Evolutionary conservation across 2,888 invertebrate species (phyloP).

Genomic region (Oscheius sp.): DNA sequence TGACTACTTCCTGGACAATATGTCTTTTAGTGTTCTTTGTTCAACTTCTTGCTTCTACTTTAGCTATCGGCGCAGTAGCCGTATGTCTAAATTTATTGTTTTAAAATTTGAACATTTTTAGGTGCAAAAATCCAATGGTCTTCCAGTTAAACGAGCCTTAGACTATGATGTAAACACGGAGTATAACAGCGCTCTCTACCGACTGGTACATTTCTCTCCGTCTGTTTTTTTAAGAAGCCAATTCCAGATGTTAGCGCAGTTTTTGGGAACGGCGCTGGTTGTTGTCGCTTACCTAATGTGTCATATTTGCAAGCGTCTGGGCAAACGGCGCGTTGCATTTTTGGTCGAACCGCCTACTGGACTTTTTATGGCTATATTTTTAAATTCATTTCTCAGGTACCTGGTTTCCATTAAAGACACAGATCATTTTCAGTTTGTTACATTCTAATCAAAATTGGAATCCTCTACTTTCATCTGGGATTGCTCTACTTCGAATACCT

Average conservation of each 20-base stretch:
- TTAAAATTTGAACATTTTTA: background rate
- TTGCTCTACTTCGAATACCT: slow-evolving; percentile 11
- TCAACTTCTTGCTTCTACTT: slow-evolving; percentile 35
- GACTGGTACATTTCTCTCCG: slow-evolving; percentile 20
- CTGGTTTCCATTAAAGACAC: too few species aligned
- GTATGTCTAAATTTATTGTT: slow-evolving; percentile 21
- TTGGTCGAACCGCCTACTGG: slow-evolving; percentile 37
- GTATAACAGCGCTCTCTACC: slow-evolving; percentile 37
- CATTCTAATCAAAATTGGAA: slow-evolving; percentile 56
- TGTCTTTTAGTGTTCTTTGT: slow-evolving; percentile 43
- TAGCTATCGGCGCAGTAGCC: slow-evolving; percentile 37
- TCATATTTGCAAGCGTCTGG: slow-evolving; percentile 29
- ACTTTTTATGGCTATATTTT: slow-evolving; percentile 40
- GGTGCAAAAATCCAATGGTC: slow-evolving; percentile 29
- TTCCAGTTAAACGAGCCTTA: slow-evolving; percentile 36
- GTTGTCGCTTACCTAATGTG: slow-evolving; percentile 41
- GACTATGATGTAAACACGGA: slow-evolving; percentile 44
- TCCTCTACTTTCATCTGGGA: slow-evolving; percentile 40
- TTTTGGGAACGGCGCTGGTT: slow-evolving; percentile 45
- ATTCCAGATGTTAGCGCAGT: slow-evolving; percentile 43
- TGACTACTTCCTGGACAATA: slow-evolving; percentile 50
- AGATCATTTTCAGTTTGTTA: slow-evolving; percentile 38
- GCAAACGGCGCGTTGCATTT: slow-evolving; percentile 24
- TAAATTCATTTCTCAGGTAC: slow-evolving; percentile 48
- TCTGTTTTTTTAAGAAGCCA: background rate